Base-by-base conservation (phyloP, 2,797 vertebrate species). In the Oreochromis mossambicus region DNA sequence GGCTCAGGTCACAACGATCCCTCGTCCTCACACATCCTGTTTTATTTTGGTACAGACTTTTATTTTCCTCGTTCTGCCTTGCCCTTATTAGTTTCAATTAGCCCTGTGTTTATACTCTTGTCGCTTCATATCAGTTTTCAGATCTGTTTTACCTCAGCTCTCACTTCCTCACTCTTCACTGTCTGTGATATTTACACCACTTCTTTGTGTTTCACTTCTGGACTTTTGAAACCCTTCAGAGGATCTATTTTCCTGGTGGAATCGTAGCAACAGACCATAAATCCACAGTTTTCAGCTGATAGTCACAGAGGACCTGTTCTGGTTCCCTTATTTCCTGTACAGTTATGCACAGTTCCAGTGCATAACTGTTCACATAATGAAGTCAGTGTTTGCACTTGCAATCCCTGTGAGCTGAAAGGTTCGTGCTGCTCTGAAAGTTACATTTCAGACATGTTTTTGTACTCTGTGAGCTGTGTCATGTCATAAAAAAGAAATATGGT, bases 141-240 rank as follows among this genome's bases (percentile, higher is more conserved):
- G 61, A 38, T 66, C 34, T 70, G 41, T 73, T 73, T 48, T 19
- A 5, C 66, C 14, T 73, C 41, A 48, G 21, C 5, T 1, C 66
- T 70, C 21, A 11, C 41, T 70, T 70, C 66, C 63, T 41, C 11
- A 0, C 11, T 1, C 36, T 41, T 41, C 12, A 0, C 34, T 0
- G 36, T 21, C 34, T 21, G 2, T 41, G 34, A 41, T 41, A 3
- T 68, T 68, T 68, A 68, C 6, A 68, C n/a, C 5, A 41, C n/a
- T 41, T 0, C 61, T 6, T 15, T 41, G 12, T 41, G 63, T 68
- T 68, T 68, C n/a, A 9, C 24, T 68, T 9, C 63, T 6, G 63
- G 34, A 38, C 34, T 21, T 66, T n/a, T 66, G 34, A 38, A 68
- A 68, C n/a, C 36, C 1, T 38, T 66, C n/a, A 41, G n/a, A 41